Evolutionary conservation across 2,113 vertebrate genomes (phyloP).

Genomic region (Tyto alba): DNA sequence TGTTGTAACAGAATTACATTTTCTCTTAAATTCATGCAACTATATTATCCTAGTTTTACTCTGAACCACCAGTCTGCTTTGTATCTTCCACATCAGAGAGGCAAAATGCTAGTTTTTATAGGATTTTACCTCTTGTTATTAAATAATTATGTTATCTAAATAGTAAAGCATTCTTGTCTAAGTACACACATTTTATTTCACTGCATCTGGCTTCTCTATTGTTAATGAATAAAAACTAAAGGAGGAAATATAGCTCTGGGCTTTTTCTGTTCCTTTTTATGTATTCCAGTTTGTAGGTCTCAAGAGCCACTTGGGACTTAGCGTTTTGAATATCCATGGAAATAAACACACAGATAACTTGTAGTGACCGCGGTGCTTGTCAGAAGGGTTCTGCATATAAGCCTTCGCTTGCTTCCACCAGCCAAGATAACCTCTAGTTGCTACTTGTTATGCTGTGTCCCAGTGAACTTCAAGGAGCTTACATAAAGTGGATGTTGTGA

Average conservation of each 20-base stretch:
- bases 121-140: background rate
- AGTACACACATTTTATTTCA: background rate
- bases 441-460: background rate
- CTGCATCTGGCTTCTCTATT: background rate
- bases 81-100: background rate
- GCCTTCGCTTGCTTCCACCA: accelerated
- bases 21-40: background rate
- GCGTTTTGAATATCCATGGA: background rate
- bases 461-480: background rate
- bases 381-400: background rate
- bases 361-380: background rate
- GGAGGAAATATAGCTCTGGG: background rate
- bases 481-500: background rate
- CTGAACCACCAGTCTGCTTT: background rate
- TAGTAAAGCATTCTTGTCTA: background rate
- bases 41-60: background rate
- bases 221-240: constrained; percentile 5
- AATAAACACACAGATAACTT: background rate
- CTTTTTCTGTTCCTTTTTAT: background rate
- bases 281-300: background rate
- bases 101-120: background rate
- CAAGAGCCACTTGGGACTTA: background rate
- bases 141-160: background rate
- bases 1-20: background rate
- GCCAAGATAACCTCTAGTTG: background rate